Evolutionary conservation across 2,113 vertebrate genomes (phyloP).

Genomic region (Phalacrocorax pelagicus): DNA sequence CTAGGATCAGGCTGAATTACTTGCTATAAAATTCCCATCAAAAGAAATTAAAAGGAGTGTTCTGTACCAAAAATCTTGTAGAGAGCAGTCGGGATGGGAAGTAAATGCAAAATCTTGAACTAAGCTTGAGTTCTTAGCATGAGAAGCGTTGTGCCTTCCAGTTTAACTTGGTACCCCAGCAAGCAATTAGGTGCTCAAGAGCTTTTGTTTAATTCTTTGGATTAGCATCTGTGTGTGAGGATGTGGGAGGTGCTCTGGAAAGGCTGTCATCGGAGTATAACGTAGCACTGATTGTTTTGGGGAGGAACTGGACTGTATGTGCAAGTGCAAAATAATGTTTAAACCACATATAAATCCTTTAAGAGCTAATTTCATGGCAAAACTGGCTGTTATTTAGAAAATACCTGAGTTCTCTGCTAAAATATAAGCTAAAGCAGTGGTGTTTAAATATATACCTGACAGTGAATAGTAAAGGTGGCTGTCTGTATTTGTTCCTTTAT

Average conservation of each 20-base stretch:
- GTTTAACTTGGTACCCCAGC: not conserved
- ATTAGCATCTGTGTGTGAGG: not conserved
- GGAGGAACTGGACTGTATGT: not conserved
- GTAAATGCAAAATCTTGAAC: not conserved
- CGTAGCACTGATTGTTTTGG: not conserved
- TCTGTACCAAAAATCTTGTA: not conserved
- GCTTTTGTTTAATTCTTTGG: not conserved
- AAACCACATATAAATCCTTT: not conserved
- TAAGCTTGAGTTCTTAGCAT: not conserved
- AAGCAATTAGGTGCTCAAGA: not conserved
- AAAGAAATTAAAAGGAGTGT: not conserved
- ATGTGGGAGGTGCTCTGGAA: not conserved
- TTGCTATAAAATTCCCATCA: not conserved
- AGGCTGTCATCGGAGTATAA: not conserved
- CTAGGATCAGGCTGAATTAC: not conserved
- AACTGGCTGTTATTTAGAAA: not conserved
- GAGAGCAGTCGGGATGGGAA: not conserved
- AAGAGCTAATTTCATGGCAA: not conserved
- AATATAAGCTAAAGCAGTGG: not conserved
- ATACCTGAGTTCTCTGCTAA: not conserved
- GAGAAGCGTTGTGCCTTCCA: not conserved
- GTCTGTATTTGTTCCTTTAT: not conserved
- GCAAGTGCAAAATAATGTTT: not conserved
- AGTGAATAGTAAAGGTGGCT: not conserved
- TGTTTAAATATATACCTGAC: not conserved